Percentiles rank a stretch among this genome's conserved stretches.
phyloP scores from a whole-genome alignment of 2,113 vertebrate species.

The Aix galericulata region DNA sequence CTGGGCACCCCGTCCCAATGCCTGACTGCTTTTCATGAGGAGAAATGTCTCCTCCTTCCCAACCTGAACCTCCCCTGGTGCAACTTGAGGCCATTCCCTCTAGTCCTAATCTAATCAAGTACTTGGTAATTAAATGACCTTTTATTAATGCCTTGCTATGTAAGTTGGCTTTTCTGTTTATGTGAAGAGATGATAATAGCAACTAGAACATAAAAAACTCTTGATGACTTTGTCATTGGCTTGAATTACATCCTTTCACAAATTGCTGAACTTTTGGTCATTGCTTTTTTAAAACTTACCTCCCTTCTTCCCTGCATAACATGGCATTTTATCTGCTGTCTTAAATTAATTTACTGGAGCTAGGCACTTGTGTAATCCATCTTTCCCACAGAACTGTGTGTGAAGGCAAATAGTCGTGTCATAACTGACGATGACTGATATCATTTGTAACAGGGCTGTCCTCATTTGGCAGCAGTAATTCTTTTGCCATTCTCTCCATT shows the following conservation, averaged over 20 bases:
- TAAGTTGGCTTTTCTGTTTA: background rate
- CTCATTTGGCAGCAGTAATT: background rate
- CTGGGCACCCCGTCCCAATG: too few relatives aligned
- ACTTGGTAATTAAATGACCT: background rate
- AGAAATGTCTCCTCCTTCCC: too few relatives aligned
- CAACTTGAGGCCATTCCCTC: too few relatives aligned
- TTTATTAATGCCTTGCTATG: background rate
- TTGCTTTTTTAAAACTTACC: background rate
- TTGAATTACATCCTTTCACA: background rate
- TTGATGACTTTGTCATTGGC: background rate
- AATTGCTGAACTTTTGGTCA: background rate
- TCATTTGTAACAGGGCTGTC: background rate
- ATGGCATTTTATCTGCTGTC: background rate
- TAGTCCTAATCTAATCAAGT: background rate
- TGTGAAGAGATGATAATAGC: background rate
- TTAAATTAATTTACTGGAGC: background rate
- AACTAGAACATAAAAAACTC: background rate
- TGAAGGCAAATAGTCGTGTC: background rate
- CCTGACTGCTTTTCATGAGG: too few relatives aligned
- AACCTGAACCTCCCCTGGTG: too few relatives aligned
- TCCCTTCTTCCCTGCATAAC: background rate
- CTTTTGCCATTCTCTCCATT: fast-evolving
- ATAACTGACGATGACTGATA: background rate
- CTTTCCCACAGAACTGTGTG: background rate
- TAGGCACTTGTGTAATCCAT: fast-evolving